Conservation (phyloP, 2,113 vertebrate genomes). For the Mesembrinibis cayennensis region DNA sequence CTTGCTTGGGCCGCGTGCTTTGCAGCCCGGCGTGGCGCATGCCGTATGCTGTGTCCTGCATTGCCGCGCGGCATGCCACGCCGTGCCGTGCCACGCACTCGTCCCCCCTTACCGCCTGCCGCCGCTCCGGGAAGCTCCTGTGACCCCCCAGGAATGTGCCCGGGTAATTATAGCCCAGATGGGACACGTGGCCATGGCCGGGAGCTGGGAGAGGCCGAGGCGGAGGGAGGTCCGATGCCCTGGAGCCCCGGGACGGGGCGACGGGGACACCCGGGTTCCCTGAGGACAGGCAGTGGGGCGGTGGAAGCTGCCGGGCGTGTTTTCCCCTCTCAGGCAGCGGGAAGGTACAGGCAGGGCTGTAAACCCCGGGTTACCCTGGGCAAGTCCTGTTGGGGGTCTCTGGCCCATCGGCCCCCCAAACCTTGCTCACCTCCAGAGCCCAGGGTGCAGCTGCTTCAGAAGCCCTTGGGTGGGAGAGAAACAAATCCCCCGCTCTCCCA, state of each 20-base stretch:
- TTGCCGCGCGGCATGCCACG: not conserved
- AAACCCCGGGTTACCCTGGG: rapidly evolving
- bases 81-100: not conserved
- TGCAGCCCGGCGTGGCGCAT: not conserved
- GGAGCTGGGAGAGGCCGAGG: not conserved
- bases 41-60: not conserved
- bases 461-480: not conserved
- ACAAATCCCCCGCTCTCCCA: rapidly evolving
- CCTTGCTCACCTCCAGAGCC: not conserved
- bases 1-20: rapidly evolving
- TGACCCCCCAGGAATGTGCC: conserved; percentile 42
- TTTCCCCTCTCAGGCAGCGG: not conserved
- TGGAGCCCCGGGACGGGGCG: rapidly evolving
- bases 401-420: not conserved
- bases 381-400: not conserved
- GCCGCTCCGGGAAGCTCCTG: not conserved
- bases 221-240: not conserved
- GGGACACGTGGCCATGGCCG: not conserved
- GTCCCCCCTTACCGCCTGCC: conserved; percentile 18
- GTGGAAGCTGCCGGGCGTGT: not conserved
- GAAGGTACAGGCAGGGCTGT: not conserved
- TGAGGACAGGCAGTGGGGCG: not conserved
- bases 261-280: not conserved
- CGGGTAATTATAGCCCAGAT: not conserved
- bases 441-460: not conserved